Percentiles rank a stretch among this genome's conserved stretches.
phyloP scores from a whole-genome alignment of 2,888 invertebrate genomes.

The Lithosia quadra region DNA sequence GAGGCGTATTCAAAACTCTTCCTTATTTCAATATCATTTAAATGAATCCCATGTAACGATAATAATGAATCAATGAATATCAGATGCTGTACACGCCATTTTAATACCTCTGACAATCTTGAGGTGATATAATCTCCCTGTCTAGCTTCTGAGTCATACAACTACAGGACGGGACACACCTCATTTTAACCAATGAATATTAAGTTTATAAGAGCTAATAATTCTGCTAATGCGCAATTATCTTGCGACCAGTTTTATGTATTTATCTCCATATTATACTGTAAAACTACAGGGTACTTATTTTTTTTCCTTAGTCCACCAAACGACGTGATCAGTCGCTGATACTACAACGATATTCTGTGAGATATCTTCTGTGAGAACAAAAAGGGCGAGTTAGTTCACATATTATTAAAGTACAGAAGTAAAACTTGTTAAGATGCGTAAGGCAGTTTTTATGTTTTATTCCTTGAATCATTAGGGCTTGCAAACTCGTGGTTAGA shows the following conservation, averaged over 20 bases:
- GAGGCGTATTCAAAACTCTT: too few relatives aligned
- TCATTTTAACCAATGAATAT: slow-evolving; percentile 47
- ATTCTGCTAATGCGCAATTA: slow-evolving; percentile 54
- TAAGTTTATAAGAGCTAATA: slow-evolving; percentile 53
- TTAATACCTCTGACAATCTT: slow-evolving; percentile 2
- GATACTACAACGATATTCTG: background rate
- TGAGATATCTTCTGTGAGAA: background rate
- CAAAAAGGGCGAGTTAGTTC: too few relatives aligned
- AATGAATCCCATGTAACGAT: slow-evolving; percentile 7
- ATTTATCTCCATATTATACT: slow-evolving; percentile 45
- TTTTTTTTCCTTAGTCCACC: background rate
- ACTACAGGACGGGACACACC: slow-evolving; percentile 40
- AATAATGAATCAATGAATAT: slow-evolving; percentile 9
- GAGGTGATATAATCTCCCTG: slow-evolving; percentile 11
- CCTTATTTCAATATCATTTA: background rate
- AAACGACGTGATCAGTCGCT: too few relatives aligned
- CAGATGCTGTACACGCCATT: background rate
- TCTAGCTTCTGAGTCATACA: slow-evolving; percentile 39
- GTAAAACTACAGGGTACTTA: background rate
- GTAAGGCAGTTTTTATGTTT: too few relatives aligned
- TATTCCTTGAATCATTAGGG: too few relatives aligned
- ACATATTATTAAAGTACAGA: background rate
- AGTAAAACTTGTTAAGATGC: background rate
- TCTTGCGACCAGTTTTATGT: slow-evolving; percentile 46
- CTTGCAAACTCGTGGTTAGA: too few relatives aligned